These are phyloP conservation scores for Samia ricini DNA, from an alignment of 1,140 invertebrate genomes.

Conservation along the genomic window DNA sequence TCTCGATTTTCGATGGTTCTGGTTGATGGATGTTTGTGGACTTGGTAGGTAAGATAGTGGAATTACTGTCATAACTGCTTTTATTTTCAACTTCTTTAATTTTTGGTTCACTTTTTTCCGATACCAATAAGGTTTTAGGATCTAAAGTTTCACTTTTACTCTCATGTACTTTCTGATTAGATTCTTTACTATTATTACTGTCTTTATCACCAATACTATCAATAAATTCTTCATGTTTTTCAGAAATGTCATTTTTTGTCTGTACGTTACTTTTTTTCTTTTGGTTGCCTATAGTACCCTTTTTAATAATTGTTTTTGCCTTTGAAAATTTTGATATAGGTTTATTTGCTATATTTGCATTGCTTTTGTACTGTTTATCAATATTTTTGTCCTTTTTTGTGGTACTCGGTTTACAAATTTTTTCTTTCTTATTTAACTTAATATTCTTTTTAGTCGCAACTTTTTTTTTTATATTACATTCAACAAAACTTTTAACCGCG, in stretches of 20 bases:
- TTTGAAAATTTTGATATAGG: slow-evolving; percentile 44
- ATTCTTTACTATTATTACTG: slow-evolving; percentile 20
- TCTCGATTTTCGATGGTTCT: slow-evolving; percentile 55
- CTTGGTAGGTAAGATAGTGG: neutral
- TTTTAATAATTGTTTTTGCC: slow-evolving; percentile 51
- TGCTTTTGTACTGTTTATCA: slow-evolving; percentile 66
- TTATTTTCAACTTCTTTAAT: slow-evolving; percentile 4
- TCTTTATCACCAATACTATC: slow-evolving; percentile 24
- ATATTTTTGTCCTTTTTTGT: slow-evolving; percentile 39
- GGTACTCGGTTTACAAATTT: slow-evolving; percentile 30
- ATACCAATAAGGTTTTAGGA: neutral
- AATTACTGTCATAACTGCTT: neutral
- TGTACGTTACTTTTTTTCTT: slow-evolving; percentile 39
- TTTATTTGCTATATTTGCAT: slow-evolving; percentile 53
- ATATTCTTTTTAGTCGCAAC: slow-evolving; percentile 41
- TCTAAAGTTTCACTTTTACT: neutral
- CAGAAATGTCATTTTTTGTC: slow-evolving; percentile 17
- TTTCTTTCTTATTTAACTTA: slow-evolving; percentile 40
- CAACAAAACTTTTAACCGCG: slow-evolving; percentile 42
- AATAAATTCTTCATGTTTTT: slow-evolving; percentile 24
- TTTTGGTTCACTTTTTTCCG: slow-evolving; percentile 21
- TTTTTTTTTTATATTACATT: slow-evolving; percentile 33
- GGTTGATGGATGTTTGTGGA: slow-evolving; percentile 14
- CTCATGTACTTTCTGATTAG: neutral
- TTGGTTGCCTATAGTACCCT: slow-evolving; percentile 31